Evolutionary conservation across 1,140 invertebrate genomes (phyloP), one percentile per base, ranked within the genome.

Genomic region (Apis florea): DNA sequence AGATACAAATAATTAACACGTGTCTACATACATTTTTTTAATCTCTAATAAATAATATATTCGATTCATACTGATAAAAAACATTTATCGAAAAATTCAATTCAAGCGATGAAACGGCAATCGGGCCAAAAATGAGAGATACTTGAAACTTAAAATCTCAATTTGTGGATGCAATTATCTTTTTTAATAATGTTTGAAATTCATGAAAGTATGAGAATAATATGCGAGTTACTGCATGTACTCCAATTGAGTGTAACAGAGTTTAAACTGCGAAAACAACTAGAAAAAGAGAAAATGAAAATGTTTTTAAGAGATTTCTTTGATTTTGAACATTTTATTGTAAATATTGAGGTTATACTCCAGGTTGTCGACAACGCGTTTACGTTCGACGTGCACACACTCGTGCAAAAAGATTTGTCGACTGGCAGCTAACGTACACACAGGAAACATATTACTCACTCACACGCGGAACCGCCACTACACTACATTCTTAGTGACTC

Each of bases 301-400:
- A 53, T 31, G 26, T n/a, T 1, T 54, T 40, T 12, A n/a, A 15
- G 11, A n/a, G 24, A 10, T n/a, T 0, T 64, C 12, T 11, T 17
- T 17, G 17, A 40, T 24, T 26, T 80, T 12, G 15, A 21, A 40
- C 61, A 61, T 63, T 80, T 66, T 40, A 26, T n/a, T 49, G 31
- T 40, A 47, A 47, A 26, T 8, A 80, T 88, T 71, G 84, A 88
- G 87, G 87, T 88, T 88, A 88, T 84, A 75, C 80, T 58, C 75
- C 74, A 77, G 87, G 82, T 84, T 82, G 73, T 69, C 67, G 87
- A 72, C 21, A 72, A 84, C 78, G 78, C 79, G 68, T 68, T 76
- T 79, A 85, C 76, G 19, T 71, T 78, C 24, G 66, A 53, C 67
- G 24, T 53, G 51, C 74, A 79, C 75, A 79, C 83, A 78, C 49